Evolutionary conservation across 2,888 invertebrate genomes (phyloP), one percentile per base, ranked within the genome.

Genomic region (Apotomis betuletana): DNA sequence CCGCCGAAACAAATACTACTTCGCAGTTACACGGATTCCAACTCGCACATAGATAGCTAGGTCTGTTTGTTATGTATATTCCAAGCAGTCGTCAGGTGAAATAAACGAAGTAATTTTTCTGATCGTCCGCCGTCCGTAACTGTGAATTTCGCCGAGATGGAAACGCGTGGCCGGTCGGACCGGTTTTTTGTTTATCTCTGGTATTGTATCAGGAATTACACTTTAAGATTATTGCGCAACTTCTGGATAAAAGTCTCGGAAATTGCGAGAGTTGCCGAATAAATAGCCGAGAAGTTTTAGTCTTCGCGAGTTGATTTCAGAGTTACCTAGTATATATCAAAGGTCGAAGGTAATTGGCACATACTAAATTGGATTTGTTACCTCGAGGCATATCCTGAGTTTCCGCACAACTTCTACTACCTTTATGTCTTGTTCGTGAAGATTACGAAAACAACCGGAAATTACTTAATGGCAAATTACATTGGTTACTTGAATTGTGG

Each of bases 1-100:
- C 63, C 44, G 51, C 44, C 70, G 70, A 70, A 70, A 70, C 55
- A 70, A 65, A 70, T 27, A 67, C 65, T 70, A 70, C 70, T 27
- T 54, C 70, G 65, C 64, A 59, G 51, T 60, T 44, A 13, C 38
- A 67, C 60, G 36, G 65, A 67, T 67, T 71, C 55, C 67, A 6
- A 63, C 52, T 36, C 41, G 27, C 49, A 61, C 61, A 55, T 51
- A 71, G 65, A 57, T 65, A 59, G 63, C 5, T 41, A 41, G 6
- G n/a, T 12, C 12, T 57, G 38, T 57, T 15, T 63, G 69, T 69
- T 69, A 61, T 60, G 61, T 61, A 64, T 67, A 67, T 36, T 70
- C 70, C 70, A 54, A 60, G 59, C 65, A 38, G 64, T 70, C 65
- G 54, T 54, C 65, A 70, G 65, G 64, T 54, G 13, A 46, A 70